Conservation (phyloP, 2,113 vertebrate genomes). For the Odontophorus gujanensis region DNA sequence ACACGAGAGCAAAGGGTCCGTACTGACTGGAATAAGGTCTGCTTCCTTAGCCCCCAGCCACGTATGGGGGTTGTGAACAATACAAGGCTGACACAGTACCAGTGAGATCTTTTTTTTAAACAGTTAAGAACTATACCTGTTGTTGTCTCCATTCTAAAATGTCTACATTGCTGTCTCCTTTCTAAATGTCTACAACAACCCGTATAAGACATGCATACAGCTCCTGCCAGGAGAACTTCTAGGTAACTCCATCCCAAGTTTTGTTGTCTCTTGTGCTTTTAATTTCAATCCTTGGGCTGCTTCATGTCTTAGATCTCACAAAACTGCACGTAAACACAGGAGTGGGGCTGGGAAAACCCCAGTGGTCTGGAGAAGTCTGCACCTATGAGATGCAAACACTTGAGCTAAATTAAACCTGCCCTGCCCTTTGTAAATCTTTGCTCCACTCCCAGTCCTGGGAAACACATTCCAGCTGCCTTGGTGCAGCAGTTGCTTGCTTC, state of each 20-base stretch:
- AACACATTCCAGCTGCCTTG: neutral
- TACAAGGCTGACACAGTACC: accelerated
- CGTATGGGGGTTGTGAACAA: accelerated
- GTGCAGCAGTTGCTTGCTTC: neutral
- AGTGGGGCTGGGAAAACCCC: neutral
- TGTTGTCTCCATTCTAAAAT: too few species aligned
- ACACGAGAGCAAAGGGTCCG: neutral
- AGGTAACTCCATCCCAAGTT: neutral
- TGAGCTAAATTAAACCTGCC: neutral
- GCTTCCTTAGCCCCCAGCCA: neutral
- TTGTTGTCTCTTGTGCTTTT: neutral
- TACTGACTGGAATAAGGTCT: neutral
- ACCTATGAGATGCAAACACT: neutral
- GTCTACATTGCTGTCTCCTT: too few species aligned
- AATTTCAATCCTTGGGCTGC: neutral
- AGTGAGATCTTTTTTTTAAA: neutral
- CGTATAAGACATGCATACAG: neutral
- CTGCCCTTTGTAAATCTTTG: neutral
- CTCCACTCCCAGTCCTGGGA: neutral
- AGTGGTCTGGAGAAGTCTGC: neutral
- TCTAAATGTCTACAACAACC: too few species aligned
- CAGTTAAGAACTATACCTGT: neutral
- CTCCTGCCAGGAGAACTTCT: neutral
- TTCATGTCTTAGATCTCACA: neutral
- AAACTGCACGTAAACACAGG: neutral